Evolutionary conservation across 2,113 vertebrate genomes (phyloP).

Genomic region (Protobothrops mucrosquamatus): DNA sequence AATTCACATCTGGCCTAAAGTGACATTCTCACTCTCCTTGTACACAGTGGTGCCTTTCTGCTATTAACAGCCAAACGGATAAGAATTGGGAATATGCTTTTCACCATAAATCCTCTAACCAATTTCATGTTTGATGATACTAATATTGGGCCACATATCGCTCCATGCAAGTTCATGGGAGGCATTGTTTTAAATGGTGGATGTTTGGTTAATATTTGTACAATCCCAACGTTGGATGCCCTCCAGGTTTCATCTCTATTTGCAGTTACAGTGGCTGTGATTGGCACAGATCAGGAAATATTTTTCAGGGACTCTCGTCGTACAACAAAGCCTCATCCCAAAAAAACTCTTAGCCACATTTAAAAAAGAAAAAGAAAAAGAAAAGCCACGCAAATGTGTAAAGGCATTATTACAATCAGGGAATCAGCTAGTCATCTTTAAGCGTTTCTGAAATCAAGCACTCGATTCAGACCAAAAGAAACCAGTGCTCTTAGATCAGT

Average conservation of each 20-base stretch:
- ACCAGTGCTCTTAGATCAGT: not conserved
- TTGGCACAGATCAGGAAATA: not conserved
- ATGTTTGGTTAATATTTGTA: not conserved
- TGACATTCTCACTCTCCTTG: no score
- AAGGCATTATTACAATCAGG: not conserved
- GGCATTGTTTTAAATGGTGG: not conserved
- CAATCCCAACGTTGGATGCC: not conserved
- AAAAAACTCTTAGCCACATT: not conserved
- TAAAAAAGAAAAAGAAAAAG: not conserved
- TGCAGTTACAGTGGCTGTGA: not conserved
- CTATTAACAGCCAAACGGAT: not conserved
- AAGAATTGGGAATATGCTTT: not conserved
- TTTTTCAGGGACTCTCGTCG: not conserved
- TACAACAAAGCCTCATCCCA: not conserved
- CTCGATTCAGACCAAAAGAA: not conserved
- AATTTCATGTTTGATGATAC: no score
- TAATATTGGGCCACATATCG: not conserved
- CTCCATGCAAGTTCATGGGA: not conserved
- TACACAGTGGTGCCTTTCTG: not conserved
- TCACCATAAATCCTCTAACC: not conserved
- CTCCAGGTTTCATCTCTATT: not conserved
- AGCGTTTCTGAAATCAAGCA: not conserved
- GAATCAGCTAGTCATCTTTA: not conserved
- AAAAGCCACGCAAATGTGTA: not conserved
- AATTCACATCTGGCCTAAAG: not conserved